Conservation (phyloP, 2,888 invertebrate species). For the Lampropteryx suffumata region DNA sequence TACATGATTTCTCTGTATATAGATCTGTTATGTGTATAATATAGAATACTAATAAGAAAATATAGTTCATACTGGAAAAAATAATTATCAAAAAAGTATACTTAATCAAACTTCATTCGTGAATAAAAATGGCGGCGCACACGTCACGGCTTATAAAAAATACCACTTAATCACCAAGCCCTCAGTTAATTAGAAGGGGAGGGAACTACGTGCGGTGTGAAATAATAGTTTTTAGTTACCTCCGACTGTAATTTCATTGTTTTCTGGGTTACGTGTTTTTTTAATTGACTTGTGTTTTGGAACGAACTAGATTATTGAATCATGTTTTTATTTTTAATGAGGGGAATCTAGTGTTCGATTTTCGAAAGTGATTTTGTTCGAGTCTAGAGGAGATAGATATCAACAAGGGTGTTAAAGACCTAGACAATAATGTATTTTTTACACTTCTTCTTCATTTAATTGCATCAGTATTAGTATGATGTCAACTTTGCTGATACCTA, state of each 20-base stretch:
- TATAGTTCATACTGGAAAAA: too few relatives aligned
- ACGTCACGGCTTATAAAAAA: slow-evolving; percentile 28
- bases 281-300: slow-evolving; percentile 18
- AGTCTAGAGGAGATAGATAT: too few relatives aligned
- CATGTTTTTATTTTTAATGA: slow-evolving; percentile 5
- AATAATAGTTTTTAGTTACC: slow-evolving; percentile 27
- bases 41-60: too few relatives aligned
- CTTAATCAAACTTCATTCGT: too few relatives aligned
- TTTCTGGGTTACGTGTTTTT: slow-evolving; percentile 25
- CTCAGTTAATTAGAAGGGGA: slow-evolving; percentile 32
- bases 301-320: slow-evolving; percentile 5
- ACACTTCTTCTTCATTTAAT: too few relatives aligned
- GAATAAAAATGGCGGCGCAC: slow-evolving; percentile 29
- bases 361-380: neutral
- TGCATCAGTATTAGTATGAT: too few relatives aligned
- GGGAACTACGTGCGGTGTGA: slow-evolving; percentile 26
- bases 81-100: neutral
- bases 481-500: too few relatives aligned
- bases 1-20: too few relatives aligned
- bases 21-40: too few relatives aligned
- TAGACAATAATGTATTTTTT: too few relatives aligned
- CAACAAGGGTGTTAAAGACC: too few relatives aligned
- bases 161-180: slow-evolving; percentile 28
- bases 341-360: neutral
- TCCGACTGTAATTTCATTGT: slow-evolving; percentile 21